Base-by-base conservation (phyloP, 2,888 invertebrate species). In the Ophraella communa region DNA sequence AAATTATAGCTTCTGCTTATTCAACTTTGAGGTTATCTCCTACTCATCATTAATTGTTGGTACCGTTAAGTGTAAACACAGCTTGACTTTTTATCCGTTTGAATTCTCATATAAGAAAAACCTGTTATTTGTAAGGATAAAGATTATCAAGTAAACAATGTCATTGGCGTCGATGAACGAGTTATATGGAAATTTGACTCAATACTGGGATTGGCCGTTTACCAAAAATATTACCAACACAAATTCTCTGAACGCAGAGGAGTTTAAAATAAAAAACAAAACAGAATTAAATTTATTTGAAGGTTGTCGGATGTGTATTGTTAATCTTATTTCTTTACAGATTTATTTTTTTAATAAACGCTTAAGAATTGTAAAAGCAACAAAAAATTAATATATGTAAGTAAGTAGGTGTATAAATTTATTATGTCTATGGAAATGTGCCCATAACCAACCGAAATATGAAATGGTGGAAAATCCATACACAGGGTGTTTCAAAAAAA, bases 101-200 rank as follows among this genome's bases (percentile, higher is more conserved):
- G 21, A 21, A 45, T 45, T n/a, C n/a, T 7, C 45, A 45, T 18
- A 45, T 45, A 21, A 45, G 39, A n/a, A 45, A 45, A 45, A 45
- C 45, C 21, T 21, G 45, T 45, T 45, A 20, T 45, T 45, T 10
- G n/a, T 21, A 45, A 45, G 20, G 21, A 45, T 42, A 42, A 10
- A 30, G 21, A 7, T 17, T 39, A 39, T 17, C 5, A 39, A 17
- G 39, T 45, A 45, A 45, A 45, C 21, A 45, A 45, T 45, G 45
- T 45, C 45, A 45, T 45, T 45, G 45, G 45, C 45, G 45, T 45
- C 45, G 45, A 45, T 21, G 20, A 21, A 45, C n/a, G 11, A 11
- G 45, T 45, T 45, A 45, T 45, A 20, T 21, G 21, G 21, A 21
- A 45, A 21, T 42, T 42, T 42, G 42, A 42, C 14, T 42, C 42